phyloP scores from a whole-genome alignment of 2,113 vertebrate species.

The Polypterus bichir region DNA sequence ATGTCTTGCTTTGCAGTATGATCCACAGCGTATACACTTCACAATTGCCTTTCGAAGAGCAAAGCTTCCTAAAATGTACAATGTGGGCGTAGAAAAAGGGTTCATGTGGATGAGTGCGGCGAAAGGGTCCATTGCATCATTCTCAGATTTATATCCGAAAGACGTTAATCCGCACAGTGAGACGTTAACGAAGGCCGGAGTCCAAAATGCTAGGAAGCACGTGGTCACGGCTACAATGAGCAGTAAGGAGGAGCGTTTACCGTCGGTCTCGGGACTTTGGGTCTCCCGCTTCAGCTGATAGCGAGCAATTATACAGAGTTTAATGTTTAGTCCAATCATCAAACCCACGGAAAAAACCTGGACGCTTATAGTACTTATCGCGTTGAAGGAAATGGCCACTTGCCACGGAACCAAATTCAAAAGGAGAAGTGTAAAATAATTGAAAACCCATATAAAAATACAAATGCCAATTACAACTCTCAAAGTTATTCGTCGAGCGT shows the following conservation, averaged over 20 bases:
- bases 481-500: slow-evolving; percentile 42
- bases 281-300: slow-evolving; percentile 43
- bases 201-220: slow-evolving; percentile 45
- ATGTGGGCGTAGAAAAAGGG: slow-evolving; percentile 40
- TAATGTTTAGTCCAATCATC: slow-evolving; percentile 52
- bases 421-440: slow-evolving; percentile 37
- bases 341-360: slow-evolving; percentile 43
- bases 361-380: slow-evolving; percentile 35
- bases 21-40: too few relatives aligned
- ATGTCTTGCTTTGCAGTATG: too few relatives aligned
- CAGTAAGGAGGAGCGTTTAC: slow-evolving; percentile 42
- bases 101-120: slow-evolving; percentile 47
- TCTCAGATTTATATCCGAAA: slow-evolving; percentile 34
- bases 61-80: slow-evolving; percentile 49
- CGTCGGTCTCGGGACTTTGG: slow-evolving; percentile 37
- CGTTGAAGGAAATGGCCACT: slow-evolving; percentile 29
- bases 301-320: slow-evolving; percentile 44
- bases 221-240: slow-evolving; percentile 48
- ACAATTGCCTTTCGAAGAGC: slow-evolving; percentile 17
- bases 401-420: slow-evolving; percentile 34
- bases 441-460: slow-evolving; percentile 43
- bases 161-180: slow-evolving; percentile 32
- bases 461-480: slow-evolving; percentile 41
- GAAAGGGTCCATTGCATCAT: slow-evolving; percentile 47
- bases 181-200: slow-evolving; percentile 43